These are phyloP conservation scores for Silurus lanzhouensis DNA, from an alignment of 2,797 vertebrate genomes.

Conservation along the genomic window DNA sequence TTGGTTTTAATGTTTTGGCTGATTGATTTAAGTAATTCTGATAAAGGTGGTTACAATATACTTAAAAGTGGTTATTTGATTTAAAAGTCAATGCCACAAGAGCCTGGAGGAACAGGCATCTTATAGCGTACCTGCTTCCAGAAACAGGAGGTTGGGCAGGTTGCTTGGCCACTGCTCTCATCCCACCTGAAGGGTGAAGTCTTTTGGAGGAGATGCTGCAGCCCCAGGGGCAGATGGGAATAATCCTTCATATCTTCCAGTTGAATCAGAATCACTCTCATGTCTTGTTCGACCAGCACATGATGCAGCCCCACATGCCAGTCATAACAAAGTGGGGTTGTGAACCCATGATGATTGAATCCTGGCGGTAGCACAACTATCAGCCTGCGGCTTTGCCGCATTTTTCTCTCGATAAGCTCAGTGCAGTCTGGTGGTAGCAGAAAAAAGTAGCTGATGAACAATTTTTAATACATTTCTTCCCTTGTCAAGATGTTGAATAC, in stretches of 20 bases:
- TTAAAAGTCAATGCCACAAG: not conserved
- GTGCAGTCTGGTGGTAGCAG: slow-evolving; percentile 60
- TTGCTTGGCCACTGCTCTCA: not conserved
- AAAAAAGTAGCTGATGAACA: not conserved
- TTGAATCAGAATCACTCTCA: slow-evolving; percentile 83
- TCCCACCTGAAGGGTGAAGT: slow-evolving; percentile 74
- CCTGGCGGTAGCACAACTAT: slow-evolving; percentile 76
- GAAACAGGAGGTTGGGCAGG: slow-evolving; percentile 32
- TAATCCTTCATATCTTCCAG: slow-evolving; percentile 68
- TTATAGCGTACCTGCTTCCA: slow-evolving; percentile 50
- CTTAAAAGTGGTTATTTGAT: not conserved
- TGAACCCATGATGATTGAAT: slow-evolving; percentile 14
- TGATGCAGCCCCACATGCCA: slow-evolving; percentile 82
- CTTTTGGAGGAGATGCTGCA: slow-evolving; percentile 77
- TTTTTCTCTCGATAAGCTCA: slow-evolving; percentile 70
- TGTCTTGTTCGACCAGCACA: slow-evolving; percentile 73
- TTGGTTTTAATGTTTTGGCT: no score
- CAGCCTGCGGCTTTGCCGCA: slow-evolving; percentile 78
- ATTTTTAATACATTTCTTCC: not conserved
- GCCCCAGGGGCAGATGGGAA: slow-evolving; percentile 68
- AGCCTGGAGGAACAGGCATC: slow-evolving; percentile 36
- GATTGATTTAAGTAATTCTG: not conserved
- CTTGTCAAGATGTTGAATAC: not conserved
- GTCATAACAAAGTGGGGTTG: slow-evolving; percentile 66
- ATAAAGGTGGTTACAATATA: not conserved